Base-by-base conservation (phyloP, 2,888 invertebrate species). In the Leptopterna dolabrata region DNA sequence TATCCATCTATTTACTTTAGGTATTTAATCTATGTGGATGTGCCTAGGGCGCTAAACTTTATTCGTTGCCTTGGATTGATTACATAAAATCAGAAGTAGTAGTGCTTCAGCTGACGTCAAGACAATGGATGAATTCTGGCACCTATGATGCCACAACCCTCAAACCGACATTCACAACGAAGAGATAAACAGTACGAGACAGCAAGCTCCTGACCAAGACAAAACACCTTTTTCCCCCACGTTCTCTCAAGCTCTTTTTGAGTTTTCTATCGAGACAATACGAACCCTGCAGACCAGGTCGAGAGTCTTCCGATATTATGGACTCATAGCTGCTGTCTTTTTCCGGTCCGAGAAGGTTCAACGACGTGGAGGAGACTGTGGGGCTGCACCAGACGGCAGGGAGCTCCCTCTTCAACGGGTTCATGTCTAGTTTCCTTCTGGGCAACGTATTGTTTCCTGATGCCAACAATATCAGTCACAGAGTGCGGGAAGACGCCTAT, bases 361-460 rank as follows among this genome's bases (percentile, higher is more conserved):
- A 45, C 41, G 78, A 78, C 3, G 78, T 45, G 19, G 45, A 24
- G 27, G 78, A 78, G 11, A 24, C 43, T 4, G 78, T 16, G 27
- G 78, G 78, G 27, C 78, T 78, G 78, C 78, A 78, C 78, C 78
- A 78, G 24, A 78, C 47, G 43, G 78, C 78, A 11, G 78, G 78
- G 45, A 78, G 30, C n/a, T 78, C 78, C 78, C 78, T 78, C 78
- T 45, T 78, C 16, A 24, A n/a, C 14, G 78, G 27, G 19, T 24
- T 78, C 78, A 78, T 78, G 27, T 78, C 45, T 36, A 76, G 41
- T 41, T 76, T 76, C 27, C 78, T 78, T 78, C 78, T 41, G 24
- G 78, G 78, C 47, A 78, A 78, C n/a, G 78, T 78, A 45, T 78
- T 76, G 76, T 76, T 78, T 27, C 78, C 78, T 78, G 24, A 19